A percentile compares a stretch with the other conserved stretches of the same genome.
Evolutionary conservation across 2,113 vertebrate species (phyloP).

Genomic region (Choloepus hoffmanni): DNA sequence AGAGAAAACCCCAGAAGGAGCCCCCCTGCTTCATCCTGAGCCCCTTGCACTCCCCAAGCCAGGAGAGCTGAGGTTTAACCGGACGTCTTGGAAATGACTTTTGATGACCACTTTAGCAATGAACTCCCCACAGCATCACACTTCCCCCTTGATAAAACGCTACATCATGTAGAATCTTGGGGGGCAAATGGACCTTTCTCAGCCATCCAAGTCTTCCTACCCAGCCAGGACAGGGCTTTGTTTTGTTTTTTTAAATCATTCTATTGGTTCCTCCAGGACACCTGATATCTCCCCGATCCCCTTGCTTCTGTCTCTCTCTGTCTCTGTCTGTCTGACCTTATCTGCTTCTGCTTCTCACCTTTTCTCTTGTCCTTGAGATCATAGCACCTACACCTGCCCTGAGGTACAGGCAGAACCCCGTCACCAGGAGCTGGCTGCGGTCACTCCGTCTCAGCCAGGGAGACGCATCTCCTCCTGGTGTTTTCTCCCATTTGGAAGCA

Average conservation of each 20-base stretch:
- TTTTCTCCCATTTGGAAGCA: neutral
- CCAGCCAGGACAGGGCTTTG: neutral
- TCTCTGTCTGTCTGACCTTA: too few species aligned
- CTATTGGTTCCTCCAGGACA: neutral
- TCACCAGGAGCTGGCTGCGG: neutral
- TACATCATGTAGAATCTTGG: neutral
- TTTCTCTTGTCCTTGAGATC: neutral
- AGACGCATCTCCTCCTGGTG: neutral
- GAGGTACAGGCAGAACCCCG: neutral
- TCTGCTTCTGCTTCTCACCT: neutral
- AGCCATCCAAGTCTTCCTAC: neutral
- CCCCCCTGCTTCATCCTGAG: accelerated
- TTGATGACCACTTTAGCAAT: neutral
- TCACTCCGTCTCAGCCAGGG: neutral
- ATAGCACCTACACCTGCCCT: too few species aligned
- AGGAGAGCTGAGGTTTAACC: neutral
- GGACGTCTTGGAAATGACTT: neutral
- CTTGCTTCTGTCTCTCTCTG: too few species aligned
- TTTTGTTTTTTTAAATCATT: neutral
- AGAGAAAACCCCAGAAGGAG: neutral
- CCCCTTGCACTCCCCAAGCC: neutral
- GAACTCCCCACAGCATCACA: neutral
- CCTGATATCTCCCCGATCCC: too few species aligned
- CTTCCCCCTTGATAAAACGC: neutral
- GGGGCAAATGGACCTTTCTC: neutral